Evolutionary conservation across 2,888 invertebrate genomes (phyloP), one percentile per base, ranked within the genome.

Genomic region (Disparrhopalites patrizii): DNA sequence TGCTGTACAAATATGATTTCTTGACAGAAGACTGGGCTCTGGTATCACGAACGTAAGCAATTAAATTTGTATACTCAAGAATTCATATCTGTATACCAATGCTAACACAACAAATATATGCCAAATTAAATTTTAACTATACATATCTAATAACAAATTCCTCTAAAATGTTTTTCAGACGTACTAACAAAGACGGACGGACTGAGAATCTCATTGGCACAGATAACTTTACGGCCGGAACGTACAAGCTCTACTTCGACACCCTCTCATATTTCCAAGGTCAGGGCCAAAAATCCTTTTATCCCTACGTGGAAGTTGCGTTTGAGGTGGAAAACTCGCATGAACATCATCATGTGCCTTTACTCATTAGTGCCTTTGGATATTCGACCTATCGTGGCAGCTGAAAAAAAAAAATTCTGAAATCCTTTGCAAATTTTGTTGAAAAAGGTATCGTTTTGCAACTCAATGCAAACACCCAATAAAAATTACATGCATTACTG

Each of bases 251-350:
- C 40, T 84, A 85, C 76, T 91, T 88, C 76, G 86, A 89, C 77
- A 86, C 88, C 0, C 85, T 85, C 55, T 83, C 85, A 69, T 90
- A 90, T 78, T 91, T 87, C 75, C 83, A 83, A 10, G 62, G 62
- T 10, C 50, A 64, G 20, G 70, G 70, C 20, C 68, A 67, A 20
- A 68, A 72, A 20, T 74, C 77, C 1, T 81, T 90, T 70, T 91
- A 88, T 79, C 90, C 91, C 0, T 87, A 85, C 78, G 85, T 90
- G 63, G 91, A 87, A 86, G 85, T 91, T 69, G 84, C 86, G 2
- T 88, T 91, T 78, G 86, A 87, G 70, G 84, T 85, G 52, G 83
- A 83, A 30, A 81, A 82, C 65, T 83, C 84, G 3, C 81, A 80
- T 3, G 82, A 86, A 63, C 86, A 87, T 76, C 88, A 89, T 79